phyloP scores from a whole-genome alignment of 2,888 invertebrate genomes.

The Orthosia incerta region DNA sequence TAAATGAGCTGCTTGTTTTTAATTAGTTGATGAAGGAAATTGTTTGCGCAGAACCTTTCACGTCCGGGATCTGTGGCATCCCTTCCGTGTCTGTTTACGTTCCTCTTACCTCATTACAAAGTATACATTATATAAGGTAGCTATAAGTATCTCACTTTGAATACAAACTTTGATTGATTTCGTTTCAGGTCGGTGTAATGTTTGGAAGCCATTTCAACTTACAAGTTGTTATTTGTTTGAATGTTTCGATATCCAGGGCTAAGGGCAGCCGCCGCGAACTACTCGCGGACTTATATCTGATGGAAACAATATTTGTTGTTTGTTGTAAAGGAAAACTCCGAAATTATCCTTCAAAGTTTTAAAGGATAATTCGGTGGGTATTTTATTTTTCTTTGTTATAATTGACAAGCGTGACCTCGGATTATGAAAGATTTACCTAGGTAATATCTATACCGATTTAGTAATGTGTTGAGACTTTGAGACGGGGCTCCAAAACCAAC shows the following conservation, averaged over 20 bases:
- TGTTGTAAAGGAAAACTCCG: slow-evolving; percentile 2
- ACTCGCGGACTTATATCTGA: not conserved
- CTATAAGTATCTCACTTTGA: not conserved
- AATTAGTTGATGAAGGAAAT: slow-evolving; percentile 38
- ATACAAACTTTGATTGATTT: slow-evolving; percentile 42
- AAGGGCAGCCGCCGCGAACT: not conserved
- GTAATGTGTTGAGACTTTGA: no score
- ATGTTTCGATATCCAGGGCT: not conserved
- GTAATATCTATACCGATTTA: no score
- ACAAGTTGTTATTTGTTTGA: slow-evolving; percentile 9
- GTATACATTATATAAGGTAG: not conserved
- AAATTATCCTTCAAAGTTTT: not conserved
- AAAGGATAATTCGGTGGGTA: no score
- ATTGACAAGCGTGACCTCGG: not conserved
- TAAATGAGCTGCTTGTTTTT: slow-evolving; percentile 17
- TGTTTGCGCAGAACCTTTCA: slow-evolving; percentile 14
- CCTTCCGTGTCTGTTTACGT: slow-evolving; percentile 4
- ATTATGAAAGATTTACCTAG: not conserved
- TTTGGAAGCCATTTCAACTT: slow-evolving; percentile 18
- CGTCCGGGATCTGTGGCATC: not conserved
- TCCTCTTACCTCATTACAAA: not conserved
- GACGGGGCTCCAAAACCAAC: not conserved
- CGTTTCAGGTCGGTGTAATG: slow-evolving; percentile 33
- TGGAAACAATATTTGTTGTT: not conserved
- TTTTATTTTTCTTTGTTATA: no score